Base-by-base conservation (phyloP, 2,113 vertebrate species). In the Hippocampus zosterae region DNA sequence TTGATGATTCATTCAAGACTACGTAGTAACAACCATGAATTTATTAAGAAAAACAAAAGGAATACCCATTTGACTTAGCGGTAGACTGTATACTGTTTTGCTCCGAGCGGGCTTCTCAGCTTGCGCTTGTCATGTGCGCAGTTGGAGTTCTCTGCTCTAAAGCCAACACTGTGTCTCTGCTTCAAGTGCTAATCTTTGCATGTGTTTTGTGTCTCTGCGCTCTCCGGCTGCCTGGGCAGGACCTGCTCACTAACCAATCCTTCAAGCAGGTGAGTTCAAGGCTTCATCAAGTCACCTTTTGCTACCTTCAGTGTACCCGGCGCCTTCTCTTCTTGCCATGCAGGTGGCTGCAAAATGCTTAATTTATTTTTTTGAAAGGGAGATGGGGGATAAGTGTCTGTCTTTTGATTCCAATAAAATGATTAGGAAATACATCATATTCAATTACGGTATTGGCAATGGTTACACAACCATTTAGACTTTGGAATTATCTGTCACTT, bases 241-340 rank as follows among this genome's bases (percentile, higher is more conserved):
- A 98, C 88, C 93, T 96, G 92, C 91, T 98, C 93, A 95, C 94
- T 96, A 97, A 97, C 91, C 91, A 94, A 88, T 92, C 92, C 90
- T 95, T 91, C 88, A 95, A 93, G 88, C 94, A 95, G 95, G 95
- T 98, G 90, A 97, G 96, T 96, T 86, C 52, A 67, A 66, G 57
- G n/a, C 80, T 64, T 65, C 55, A 69, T 52, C 37, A 66, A 27
- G 62, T 64, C 50, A 63, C 55, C 16, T 16, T 70, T 60, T 42
- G 15, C 55, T 8, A 15, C 60, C 50, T 68, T 65, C 65, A 21
- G 37, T 73, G 56, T 72, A 46, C 73, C 68, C 67, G 2, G 57
- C 65, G 57, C 18, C 48, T 72, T 42, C 69, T 69, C 67, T 64
- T 81, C 78, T 79, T 64, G 80, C 73, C 3, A n/a, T 37, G 48